A percentile compares a stretch with the other conserved stretches of the same genome.
Conservation (phyloP, 2,888 invertebrate genomes). For the Brachyptera putata region DNA sequence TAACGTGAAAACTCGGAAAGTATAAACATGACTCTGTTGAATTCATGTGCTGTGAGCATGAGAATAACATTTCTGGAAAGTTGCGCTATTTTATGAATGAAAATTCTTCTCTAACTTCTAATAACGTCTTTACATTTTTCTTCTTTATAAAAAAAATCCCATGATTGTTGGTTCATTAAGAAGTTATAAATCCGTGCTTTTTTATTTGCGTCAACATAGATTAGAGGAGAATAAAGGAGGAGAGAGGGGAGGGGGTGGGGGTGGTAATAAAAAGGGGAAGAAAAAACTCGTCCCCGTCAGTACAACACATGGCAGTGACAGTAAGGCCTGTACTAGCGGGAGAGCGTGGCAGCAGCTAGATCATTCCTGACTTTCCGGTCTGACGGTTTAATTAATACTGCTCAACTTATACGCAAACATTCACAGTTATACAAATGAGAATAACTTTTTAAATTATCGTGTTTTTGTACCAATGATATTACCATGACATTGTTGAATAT, state of each 20-base stretch:
- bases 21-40: too few species aligned
- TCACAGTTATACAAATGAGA: too few species aligned
- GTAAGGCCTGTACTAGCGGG: slow-evolving; percentile 1
- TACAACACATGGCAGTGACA: slow-evolving; percentile 16
- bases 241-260: too few species aligned
- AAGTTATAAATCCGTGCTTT: slow-evolving; percentile 9
- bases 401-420: background rate
- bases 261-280: slow-evolving; percentile 1
- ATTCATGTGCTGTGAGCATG: too few species aligned
- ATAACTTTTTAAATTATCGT: too few species aligned
- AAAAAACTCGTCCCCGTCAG: background rate
- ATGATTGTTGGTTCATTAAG: slow-evolving; percentile 11
- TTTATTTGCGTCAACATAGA: slow-evolving; percentile 9
- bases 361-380: too few species aligned
- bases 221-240: slow-evolving; percentile 13
- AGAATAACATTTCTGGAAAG: too few species aligned
- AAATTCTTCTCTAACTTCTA: slow-evolving; percentile 3
- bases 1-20: too few species aligned
- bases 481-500: too few species aligned
- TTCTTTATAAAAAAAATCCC: background rate
- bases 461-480: too few species aligned
- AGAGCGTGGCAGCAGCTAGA: background rate
- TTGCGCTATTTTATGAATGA: too few species aligned
- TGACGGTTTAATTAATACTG: slow-evolving; percentile 4
- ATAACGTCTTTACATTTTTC: background rate